Percentiles rank a stretch among this genome's conserved stretches.
phyloP scores from a whole-genome alignment of 64 coral and sea anemone species.

The Platygyra sinensis region DNA sequence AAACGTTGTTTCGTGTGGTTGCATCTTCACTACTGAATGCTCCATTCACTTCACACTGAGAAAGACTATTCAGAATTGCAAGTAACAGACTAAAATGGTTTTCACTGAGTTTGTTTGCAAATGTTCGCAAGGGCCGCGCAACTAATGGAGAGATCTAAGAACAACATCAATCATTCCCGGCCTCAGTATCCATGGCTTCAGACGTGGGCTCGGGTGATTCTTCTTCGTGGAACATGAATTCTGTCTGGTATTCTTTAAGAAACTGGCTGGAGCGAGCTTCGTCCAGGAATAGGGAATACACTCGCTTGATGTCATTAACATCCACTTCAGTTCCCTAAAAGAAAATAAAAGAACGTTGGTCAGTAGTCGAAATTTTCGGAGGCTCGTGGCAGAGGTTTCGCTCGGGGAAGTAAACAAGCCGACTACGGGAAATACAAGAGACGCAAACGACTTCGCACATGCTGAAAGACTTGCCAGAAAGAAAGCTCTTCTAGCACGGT shows the following conservation, averaged over 20 bases:
- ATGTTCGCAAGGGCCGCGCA: neutral
- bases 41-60: too few relatives aligned
- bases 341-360: neutral
- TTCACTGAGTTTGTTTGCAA: neutral
- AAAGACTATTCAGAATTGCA: too few relatives aligned
- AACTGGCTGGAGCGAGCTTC: slow-evolving; percentile 93
- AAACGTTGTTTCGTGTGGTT: too few relatives aligned
- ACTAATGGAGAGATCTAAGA: neutral
- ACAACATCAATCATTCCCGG: neutral
- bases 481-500: too few relatives aligned
- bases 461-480: too few relatives aligned
- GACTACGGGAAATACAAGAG: too few relatives aligned
- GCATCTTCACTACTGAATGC: too few relatives aligned
- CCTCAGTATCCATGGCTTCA: slow-evolving; percentile 95
- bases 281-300: slow-evolving; percentile 93
- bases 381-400: neutral
- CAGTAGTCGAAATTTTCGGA: too few relatives aligned
- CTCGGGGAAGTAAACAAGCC: too few relatives aligned
- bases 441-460: too few relatives aligned
- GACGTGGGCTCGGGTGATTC: slow-evolving; percentile 67
- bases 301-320: slow-evolving; percentile 93
- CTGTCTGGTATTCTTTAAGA: slow-evolving; percentile 98
- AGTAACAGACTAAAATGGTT: neutral
- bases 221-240: slow-evolving; percentile 95
- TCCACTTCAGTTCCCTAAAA: slow-evolving; percentile 89